Conservation (phyloP, 2,113 vertebrate species). For the Apaloderma vittatum region DNA sequence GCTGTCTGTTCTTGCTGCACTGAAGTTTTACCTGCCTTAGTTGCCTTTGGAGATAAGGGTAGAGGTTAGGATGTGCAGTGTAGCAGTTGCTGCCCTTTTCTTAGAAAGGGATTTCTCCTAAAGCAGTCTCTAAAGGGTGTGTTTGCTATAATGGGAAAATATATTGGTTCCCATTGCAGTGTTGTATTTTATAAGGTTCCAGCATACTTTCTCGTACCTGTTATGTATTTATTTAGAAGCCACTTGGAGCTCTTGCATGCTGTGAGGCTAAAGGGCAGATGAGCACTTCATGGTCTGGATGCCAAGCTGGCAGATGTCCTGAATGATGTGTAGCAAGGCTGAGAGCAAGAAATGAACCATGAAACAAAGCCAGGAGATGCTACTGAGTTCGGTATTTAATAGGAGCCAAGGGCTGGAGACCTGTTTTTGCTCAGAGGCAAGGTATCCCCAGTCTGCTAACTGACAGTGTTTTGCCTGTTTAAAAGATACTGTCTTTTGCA, state of each 20-base stretch:
- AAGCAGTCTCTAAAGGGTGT: not conserved
- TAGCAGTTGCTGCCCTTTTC: not conserved
- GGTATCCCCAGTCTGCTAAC: not conserved
- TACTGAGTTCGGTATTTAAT: not conserved
- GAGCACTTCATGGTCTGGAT: not conserved
- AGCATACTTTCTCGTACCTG: not conserved
- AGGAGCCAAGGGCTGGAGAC: constrained; percentile 1
- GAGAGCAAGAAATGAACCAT: not conserved
- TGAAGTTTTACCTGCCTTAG: not conserved
- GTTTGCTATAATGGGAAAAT: not conserved
- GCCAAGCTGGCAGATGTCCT: constrained; percentile 47
- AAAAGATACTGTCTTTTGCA: not conserved
- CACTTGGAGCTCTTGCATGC: not conserved
- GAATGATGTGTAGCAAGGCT: not conserved
- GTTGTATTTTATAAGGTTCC: not conserved
- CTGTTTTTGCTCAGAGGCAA: constrained; percentile 23
- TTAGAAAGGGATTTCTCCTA: not conserved
- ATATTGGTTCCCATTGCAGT: not conserved
- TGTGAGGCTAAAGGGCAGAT: not conserved
- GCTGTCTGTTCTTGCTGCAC: not conserved
- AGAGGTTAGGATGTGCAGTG: not conserved
- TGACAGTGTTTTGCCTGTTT: not conserved
- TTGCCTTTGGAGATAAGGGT: not conserved
- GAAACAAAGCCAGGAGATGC: not conserved
- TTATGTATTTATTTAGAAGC: not conserved